Conservation (phyloP, 92 coral and sea anemone species). For the Epizoanthus fatuus region DNA sequence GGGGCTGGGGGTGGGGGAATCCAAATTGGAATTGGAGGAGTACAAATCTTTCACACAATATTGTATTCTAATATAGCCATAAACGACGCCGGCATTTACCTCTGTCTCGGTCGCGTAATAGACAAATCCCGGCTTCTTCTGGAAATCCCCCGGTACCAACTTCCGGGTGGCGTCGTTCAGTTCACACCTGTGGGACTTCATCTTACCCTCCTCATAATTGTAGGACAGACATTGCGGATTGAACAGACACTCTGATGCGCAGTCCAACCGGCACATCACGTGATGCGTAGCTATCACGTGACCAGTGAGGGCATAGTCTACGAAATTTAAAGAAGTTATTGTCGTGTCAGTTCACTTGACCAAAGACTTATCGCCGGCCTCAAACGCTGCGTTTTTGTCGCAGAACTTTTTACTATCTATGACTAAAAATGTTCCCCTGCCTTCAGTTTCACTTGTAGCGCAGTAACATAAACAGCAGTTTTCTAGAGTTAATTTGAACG, state of each 20-base stretch:
- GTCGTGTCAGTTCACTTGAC: not conserved
- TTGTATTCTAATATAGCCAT: too few species aligned
- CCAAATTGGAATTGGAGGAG: too few species aligned
- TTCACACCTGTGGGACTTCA: constrained; percentile 44
- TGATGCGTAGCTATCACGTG: constrained; percentile 43
- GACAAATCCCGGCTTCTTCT: constrained; percentile 42
- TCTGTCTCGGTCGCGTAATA: constrained; percentile 30
- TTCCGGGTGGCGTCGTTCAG: constrained; percentile 32
- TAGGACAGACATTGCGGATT: constrained; percentile 33
- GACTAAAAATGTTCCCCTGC: too few species aligned
- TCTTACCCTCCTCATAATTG: constrained; percentile 37
- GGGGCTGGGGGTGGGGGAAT: too few species aligned
- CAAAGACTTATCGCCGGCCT: not conserved
- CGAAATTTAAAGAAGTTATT: not conserved
- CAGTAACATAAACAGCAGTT: too few species aligned
- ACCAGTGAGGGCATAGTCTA: constrained; percentile 19
- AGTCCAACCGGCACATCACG: constrained; percentile 39
- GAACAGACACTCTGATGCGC: constrained; percentile 27
- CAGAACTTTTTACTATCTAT: too few species aligned
- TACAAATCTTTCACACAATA: too few species aligned
- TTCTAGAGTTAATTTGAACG: too few species aligned
- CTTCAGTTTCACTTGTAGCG: too few species aligned
- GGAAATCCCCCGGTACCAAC: constrained; percentile 26
- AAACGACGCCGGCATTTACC: not conserved
- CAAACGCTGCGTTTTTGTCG: too few species aligned